These are phyloP conservation scores for Mesocentrotus franciscanus DNA, from an alignment of 53 echinoderm and acorn worm species.

Conservation along the genomic window DNA sequence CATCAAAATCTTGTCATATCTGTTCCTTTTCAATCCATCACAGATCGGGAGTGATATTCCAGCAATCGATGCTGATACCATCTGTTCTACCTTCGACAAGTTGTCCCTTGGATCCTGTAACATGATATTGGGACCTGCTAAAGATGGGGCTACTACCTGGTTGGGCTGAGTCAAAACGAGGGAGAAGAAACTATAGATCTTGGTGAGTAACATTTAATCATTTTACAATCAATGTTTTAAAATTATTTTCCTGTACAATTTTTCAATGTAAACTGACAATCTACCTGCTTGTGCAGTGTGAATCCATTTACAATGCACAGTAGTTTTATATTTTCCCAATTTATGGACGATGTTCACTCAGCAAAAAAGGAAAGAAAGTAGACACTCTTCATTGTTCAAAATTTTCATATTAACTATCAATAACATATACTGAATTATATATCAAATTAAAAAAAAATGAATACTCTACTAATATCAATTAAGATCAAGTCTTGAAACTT, in stretches of 20 bases:
- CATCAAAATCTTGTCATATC: neutral
- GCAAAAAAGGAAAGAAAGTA: too few relatives aligned
- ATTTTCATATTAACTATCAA: too few relatives aligned
- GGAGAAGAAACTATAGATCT: conserved; percentile 52
- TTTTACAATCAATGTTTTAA: neutral
- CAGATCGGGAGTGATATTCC: conserved; percentile 96
- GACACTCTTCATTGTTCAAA: too few relatives aligned
- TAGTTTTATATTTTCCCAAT: too few relatives aligned
- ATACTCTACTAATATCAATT: too few relatives aligned
- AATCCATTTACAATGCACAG: too few relatives aligned
- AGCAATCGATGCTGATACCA: conserved; percentile 72
- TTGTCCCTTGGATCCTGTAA: conserved; percentile 68
- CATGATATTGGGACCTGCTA: conserved; percentile 90
- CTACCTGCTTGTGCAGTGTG: too few relatives aligned
- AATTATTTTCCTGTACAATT: neutral
- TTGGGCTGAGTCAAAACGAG: conserved; percentile 74
- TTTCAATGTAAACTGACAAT: too few relatives aligned
- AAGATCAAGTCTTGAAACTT: too few relatives aligned
- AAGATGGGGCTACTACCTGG: conserved; percentile 95
- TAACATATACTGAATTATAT: too few relatives aligned
- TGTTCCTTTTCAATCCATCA: neutral
- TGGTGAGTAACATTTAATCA: conserved; percentile 19
- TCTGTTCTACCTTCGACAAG: conserved; percentile 76
- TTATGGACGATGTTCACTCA: too few relatives aligned
- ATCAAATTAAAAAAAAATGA: too few relatives aligned